Evolutionary conservation across 2,888 invertebrate genomes (phyloP), one percentile per base, ranked within the genome.

Genomic region (Macaria liturata): DNA sequence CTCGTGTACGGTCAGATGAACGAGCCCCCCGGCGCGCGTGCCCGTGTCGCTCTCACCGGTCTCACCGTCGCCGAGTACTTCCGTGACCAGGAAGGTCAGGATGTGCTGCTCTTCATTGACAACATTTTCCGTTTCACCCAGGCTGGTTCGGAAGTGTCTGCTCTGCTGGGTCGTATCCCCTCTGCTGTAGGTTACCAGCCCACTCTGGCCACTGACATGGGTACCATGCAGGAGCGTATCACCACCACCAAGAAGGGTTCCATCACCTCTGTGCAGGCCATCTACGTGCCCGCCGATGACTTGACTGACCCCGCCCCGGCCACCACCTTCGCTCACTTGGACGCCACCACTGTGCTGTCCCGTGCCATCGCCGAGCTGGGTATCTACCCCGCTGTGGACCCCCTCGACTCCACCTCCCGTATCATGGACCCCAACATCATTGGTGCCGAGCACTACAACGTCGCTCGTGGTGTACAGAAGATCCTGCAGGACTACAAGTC

Each of bases 1-100:
- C 94, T 98, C 59, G 98, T 98, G 67, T 98, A 98, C 76, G 98
- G 98, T 48, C 98, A 98, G 93, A 98, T 98, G 98, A 98, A 98
- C 84, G 98, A 98, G 91, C 98, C 98, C 46, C 98, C 98, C 59
- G 98, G 98, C 70, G 98, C 98, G 53, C 96, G 98, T 81, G 98
- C 98, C 72, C 96, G 98, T 83, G 98, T 98, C 48, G 98, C 98
- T 58, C 91, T 98, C 61, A 98, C 98, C 66, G 98, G 98, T 64
- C 92, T 98, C 64, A 97, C 98, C 32, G 97, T 98, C 44, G 98
- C 98, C 43, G 98, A 98, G 84, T 97, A 98, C 83, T 98, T 98
- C 96, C 95, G 98, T 83, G 98, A 98, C 78, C 94, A 96, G 78
- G 98, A 98, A 84, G 98, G 98, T 69, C 98, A 98, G 84, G 97